Evolutionary conservation across 2,797 vertebrate genomes (phyloP).

Genomic region (Sebastes iracundus): DNA sequence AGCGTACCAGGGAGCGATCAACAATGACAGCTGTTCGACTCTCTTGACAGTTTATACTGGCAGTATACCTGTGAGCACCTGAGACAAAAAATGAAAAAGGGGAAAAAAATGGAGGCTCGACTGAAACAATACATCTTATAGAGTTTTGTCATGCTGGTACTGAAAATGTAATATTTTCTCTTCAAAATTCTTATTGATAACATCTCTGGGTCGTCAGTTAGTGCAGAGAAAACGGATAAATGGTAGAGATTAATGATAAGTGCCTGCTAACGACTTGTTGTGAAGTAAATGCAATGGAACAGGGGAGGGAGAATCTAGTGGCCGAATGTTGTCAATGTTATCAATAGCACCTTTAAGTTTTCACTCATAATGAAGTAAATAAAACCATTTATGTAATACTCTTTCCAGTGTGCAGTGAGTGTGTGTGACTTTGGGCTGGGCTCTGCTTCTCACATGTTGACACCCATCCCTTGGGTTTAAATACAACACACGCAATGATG

Average conservation of each 20-base stretch:
- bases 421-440: constrained; percentile 33
- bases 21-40: constrained; percentile 66
- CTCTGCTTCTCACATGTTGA: constrained; percentile 50
- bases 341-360: no score
- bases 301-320: no score
- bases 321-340: no score
- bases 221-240: no score
- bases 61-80: constrained; percentile 46
- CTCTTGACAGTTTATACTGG: constrained; percentile 60
- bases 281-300: no score
- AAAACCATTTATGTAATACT: neutral
- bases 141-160: neutral
- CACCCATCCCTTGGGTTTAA: constrained; percentile 63
- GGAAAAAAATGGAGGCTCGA: neutral
- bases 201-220: no score
- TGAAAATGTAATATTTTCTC: neutral
- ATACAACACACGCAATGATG: constrained; percentile 53
- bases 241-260: no score
- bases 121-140: constrained; percentile 8
- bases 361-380: constrained; percentile 7
- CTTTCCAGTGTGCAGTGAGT: neutral
- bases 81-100: neutral
- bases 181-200: neutral
- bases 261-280: no score
- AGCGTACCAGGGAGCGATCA: constrained; percentile 59